phyloP scores from a whole-genome alignment of 2,113 vertebrate species.

The Callithrix jacchus region DNA sequence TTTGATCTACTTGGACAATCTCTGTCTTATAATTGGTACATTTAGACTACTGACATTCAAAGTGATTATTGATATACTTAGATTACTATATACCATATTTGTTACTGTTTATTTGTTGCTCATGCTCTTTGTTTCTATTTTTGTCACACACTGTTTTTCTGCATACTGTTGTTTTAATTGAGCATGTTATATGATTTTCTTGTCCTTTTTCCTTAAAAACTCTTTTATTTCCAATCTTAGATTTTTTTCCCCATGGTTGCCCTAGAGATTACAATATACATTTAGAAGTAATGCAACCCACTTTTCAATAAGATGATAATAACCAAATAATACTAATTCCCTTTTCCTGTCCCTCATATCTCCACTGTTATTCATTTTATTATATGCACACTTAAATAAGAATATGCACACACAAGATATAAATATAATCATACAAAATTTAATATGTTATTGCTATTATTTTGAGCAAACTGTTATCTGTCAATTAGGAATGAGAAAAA shows the following conservation, averaged over 20 bases:
- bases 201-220: not conserved
- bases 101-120: not conserved
- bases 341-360: not conserved
- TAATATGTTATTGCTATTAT: not conserved
- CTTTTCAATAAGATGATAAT: not conserved
- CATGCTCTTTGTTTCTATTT: not conserved
- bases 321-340: not conserved
- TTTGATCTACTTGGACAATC: not conserved
- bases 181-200: not conserved
- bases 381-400: not conserved
- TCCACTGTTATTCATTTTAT: not conserved
- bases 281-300: not conserved
- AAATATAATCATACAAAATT: not conserved
- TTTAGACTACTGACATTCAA: not conserved
- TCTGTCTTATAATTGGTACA: not conserved
- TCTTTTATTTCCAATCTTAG: not conserved
- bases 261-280: not conserved
- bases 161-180: not conserved
- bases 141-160: not conserved
- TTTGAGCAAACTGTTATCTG: not conserved
- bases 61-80: not conserved
- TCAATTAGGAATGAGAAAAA: not conserved
- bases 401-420: not conserved
- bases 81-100: not conserved
- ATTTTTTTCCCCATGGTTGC: not conserved